Conservation (phyloP, 2,888 invertebrate genomes). For the Drosophila paranaensis region DNA sequence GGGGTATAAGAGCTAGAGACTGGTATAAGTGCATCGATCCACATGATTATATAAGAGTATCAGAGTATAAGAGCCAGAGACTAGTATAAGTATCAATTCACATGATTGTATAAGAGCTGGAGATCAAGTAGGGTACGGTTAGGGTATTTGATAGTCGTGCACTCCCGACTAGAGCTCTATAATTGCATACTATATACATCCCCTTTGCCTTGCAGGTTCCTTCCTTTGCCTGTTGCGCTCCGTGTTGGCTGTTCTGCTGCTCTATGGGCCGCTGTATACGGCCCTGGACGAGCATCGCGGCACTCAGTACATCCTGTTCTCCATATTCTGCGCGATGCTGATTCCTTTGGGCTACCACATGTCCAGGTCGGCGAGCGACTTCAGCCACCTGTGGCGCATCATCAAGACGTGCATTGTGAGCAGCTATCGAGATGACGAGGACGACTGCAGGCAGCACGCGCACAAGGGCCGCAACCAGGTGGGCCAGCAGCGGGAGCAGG, state of each 20-base stretch:
- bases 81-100: too few species aligned
- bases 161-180: background rate
- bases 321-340: constrained; percentile 95
- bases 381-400: constrained; percentile 94
- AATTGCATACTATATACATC: too few species aligned
- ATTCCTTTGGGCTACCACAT: constrained; percentile 96
- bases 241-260: constrained; percentile 90
- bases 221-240: constrained; percentile 93
- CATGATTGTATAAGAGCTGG: too few species aligned
- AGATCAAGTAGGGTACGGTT: background rate
- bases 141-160: background rate
- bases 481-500: constrained; percentile 16
- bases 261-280: constrained; percentile 95
- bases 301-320: constrained; percentile 96
- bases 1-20: background rate
- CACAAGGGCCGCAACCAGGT: constrained; percentile 28
- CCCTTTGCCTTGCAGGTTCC: constrained; percentile 84
- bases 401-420: constrained; percentile 90
- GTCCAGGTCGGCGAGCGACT: constrained; percentile 96
- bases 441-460: constrained; percentile 77
- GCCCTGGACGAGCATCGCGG: constrained; percentile 93
- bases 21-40: too few species aligned
- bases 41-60: too few species aligned
- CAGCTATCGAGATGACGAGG: constrained; percentile 91
- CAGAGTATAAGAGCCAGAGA: too few species aligned